Conservation (phyloP, 1,140 invertebrate species). For the Chironomus striatipennis region DNA sequence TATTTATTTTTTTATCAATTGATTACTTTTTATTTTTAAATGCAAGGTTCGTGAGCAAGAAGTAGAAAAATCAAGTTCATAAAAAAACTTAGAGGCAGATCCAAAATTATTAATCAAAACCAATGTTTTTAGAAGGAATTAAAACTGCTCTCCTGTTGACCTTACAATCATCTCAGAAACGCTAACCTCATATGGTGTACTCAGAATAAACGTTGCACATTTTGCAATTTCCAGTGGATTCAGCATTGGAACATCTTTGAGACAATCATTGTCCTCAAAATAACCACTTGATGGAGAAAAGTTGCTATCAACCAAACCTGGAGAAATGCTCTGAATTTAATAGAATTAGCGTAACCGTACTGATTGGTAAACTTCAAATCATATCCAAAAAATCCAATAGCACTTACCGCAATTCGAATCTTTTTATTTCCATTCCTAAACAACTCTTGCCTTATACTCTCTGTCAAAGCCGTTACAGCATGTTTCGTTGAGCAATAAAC, state of each 20-base stretch:
- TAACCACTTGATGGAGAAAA: background rate
- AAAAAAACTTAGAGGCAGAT: too few relatives aligned
- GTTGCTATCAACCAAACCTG: background rate
- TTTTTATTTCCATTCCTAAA: slow-evolving; percentile 26
- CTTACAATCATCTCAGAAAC: background rate
- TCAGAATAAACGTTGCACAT: background rate
- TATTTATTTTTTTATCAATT: too few relatives aligned
- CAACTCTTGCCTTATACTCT: slow-evolving; percentile 39
- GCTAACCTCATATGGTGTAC: background rate
- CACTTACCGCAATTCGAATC: background rate
- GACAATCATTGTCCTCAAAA: background rate
- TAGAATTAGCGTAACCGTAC: too few relatives aligned
- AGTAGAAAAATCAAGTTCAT: too few relatives aligned
- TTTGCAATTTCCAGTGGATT: background rate
- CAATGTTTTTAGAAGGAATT: too few relatives aligned
- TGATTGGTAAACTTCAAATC: too few relatives aligned
- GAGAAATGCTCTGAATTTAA: background rate
- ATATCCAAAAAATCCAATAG: too few relatives aligned
- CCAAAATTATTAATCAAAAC: too few relatives aligned
- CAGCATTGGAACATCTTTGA: background rate
- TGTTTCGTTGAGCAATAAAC: slow-evolving; percentile 45
- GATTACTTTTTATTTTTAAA: too few relatives aligned
- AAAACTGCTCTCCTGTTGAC: background rate
- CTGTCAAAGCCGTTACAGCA: slow-evolving; percentile 45
- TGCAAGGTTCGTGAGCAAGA: too few relatives aligned